Evolutionary conservation across 1,140 invertebrate species (phyloP).

Genomic region (Drosophila repletoides): DNA sequence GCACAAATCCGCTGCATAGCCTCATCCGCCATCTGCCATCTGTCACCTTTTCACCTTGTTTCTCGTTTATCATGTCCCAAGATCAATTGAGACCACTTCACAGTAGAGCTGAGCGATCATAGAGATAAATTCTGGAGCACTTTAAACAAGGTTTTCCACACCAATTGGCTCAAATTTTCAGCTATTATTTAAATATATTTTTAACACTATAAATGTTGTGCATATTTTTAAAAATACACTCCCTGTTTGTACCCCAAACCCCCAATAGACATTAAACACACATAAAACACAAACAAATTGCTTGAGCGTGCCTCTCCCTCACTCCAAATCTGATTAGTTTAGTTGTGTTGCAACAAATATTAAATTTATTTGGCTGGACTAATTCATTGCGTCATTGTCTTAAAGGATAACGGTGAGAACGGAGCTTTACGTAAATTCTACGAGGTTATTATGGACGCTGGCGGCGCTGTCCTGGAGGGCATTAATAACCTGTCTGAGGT

Average conservation of each 20-base stretch:
- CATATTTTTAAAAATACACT: conserved; percentile 7
- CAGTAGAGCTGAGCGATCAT: no score
- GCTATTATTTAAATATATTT: background rate
- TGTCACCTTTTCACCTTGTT: background rate
- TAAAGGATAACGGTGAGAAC: conserved; percentile 89
- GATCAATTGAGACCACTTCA: background rate
- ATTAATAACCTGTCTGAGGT: conserved; percentile 88
- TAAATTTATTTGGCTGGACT: background rate
- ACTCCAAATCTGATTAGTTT: background rate
- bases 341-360: background rate
- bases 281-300: conserved; percentile 4
- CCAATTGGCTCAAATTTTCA: conserved; percentile 11
- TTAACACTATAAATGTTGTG: conserved; percentile 28
- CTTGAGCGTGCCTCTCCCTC: conserved; percentile 21
- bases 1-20: background rate
- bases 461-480: conserved; percentile 88
- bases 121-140: no score
- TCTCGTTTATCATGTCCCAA: background rate
- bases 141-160: background rate
- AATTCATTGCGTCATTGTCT: conserved; percentile 14
- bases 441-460: conserved; percentile 89
- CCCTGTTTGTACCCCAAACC: conserved; percentile 27
- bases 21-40: background rate
- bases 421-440: conserved; percentile 92
- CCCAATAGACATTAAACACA: background rate